A percentile compares a stretch with the other conserved stretches of the same genome.
These are phyloP conservation scores for Trogon melanurus DNA, from an alignment of 2,113 vertebrate species.

Conservation along the genomic window DNA sequence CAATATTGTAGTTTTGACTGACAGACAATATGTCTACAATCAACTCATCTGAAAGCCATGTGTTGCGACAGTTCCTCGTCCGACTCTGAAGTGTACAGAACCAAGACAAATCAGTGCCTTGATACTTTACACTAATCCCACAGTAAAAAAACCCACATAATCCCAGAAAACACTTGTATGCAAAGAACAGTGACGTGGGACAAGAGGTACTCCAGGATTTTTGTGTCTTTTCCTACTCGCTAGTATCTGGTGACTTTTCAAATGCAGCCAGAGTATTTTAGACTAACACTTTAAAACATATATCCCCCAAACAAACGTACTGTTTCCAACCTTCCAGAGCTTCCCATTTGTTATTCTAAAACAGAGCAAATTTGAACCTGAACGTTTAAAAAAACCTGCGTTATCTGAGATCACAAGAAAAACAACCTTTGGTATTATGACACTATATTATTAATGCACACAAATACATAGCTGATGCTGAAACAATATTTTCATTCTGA, in stretches of 20 bases:
- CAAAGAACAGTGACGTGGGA: background rate
- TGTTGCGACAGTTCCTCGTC: constrained; percentile 52
- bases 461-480: background rate
- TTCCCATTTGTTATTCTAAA: background rate
- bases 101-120: background rate
- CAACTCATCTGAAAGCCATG: constrained; percentile 56
- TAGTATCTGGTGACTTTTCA: background rate
- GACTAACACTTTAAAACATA: background rate
- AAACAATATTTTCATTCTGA: constrained; percentile 35
- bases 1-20: constrained; percentile 64
- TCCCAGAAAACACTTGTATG: background rate
- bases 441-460: background rate
- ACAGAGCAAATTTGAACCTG: background rate
- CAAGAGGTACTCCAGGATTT: background rate
- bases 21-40: constrained; percentile 67
- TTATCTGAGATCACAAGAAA: background rate
- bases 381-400: background rate
- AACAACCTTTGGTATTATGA: background rate
- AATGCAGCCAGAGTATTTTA: background rate
- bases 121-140: background rate
- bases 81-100: background rate
- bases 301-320: background rate
- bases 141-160: background rate
- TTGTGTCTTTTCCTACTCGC: background rate
- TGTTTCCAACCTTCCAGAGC: background rate